These are phyloP conservation scores for Dendroctonus ponderosae DNA, from an alignment of 1,140 invertebrate genomes.

Conservation along the genomic window DNA sequence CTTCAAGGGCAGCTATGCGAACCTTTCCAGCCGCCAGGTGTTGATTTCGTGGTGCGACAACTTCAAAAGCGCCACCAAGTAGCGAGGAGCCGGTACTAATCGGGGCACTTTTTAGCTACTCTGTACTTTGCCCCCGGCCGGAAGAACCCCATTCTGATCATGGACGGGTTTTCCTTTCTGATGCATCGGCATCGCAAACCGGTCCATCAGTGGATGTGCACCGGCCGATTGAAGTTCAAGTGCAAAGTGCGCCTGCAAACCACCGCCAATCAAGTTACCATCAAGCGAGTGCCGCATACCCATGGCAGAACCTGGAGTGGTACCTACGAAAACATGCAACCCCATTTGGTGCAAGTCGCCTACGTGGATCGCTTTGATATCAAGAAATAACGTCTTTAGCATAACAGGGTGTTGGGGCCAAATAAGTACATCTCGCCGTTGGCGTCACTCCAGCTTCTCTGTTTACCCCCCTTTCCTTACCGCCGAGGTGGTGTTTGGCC, in stretches of 20 bases:
- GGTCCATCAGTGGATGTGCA: conserved; percentile 17
- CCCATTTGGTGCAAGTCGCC: neutral
- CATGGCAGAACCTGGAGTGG: conserved; percentile 12
- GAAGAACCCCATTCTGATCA: conserved; percentile 27
- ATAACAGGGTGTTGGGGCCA: too few relatives aligned
- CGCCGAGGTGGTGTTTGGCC: too few relatives aligned
- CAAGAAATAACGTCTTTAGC: too few relatives aligned
- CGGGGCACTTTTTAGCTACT: conserved; percentile 6
- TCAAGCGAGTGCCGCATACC: conserved; percentile 13
- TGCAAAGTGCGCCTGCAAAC: conserved; percentile 26
- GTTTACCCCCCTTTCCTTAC: too few relatives aligned
- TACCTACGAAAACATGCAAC: conserved; percentile 3
- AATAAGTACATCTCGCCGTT: too few relatives aligned
- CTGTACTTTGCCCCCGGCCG: conserved; percentile 19
- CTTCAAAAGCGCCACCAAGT: neutral
- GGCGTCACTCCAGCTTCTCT: too few relatives aligned
- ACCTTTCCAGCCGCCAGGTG: conserved; percentile 1
- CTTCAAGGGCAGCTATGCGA: conserved; percentile 18
- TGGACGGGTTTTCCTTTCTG: conserved; percentile 28
- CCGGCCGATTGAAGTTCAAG: conserved; percentile 9
- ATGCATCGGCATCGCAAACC: conserved; percentile 5
- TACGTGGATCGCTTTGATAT: conserved; percentile 1
- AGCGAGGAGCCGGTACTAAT: neutral
- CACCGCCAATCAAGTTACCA: conserved; percentile 6
- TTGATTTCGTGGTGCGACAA: neutral